phyloP scores from a whole-genome alignment of 2,888 invertebrate species.

The Netelia melanura region DNA sequence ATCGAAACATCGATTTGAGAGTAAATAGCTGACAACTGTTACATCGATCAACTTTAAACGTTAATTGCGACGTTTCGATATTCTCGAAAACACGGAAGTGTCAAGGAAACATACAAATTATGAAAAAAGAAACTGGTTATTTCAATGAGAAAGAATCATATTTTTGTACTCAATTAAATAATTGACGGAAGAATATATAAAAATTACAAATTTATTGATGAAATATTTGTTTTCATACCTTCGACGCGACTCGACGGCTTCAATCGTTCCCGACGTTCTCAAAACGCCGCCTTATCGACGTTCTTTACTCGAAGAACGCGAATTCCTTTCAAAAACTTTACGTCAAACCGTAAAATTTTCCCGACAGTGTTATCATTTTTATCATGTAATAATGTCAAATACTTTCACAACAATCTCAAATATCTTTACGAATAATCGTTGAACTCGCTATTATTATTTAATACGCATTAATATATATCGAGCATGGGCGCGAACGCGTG shows the following conservation, averaged over 20 bases:
- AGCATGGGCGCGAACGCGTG: neutral
- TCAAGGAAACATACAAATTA: neutral
- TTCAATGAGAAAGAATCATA: neutral
- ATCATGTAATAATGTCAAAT: neutral
- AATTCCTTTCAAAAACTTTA: neutral
- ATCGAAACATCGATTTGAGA: neutral
- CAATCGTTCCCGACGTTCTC: slow-evolving; percentile 2
- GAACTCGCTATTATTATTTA: neutral
- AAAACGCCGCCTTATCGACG: neutral
- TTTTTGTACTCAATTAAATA: neutral
- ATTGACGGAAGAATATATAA: neutral
- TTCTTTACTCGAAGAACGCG: neutral
- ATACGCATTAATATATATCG: neutral
- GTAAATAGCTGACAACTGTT: neutral
- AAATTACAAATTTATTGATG: neutral
- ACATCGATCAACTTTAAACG: neutral
- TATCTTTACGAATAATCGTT: neutral
- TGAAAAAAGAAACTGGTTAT: neutral
- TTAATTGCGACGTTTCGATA: neutral
- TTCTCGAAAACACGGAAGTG: no score
- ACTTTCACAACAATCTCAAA: neutral
- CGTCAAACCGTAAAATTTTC: neutral
- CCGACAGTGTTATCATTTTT: neutral
- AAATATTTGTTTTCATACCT: slow-evolving; percentile 14
- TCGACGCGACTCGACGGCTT: neutral